Percentiles rank a stretch among this genome's conserved stretches.
phyloP scores from a whole-genome alignment of 2,797 vertebrate genomes.

The Rhadinocentrus ornatus region DNA sequence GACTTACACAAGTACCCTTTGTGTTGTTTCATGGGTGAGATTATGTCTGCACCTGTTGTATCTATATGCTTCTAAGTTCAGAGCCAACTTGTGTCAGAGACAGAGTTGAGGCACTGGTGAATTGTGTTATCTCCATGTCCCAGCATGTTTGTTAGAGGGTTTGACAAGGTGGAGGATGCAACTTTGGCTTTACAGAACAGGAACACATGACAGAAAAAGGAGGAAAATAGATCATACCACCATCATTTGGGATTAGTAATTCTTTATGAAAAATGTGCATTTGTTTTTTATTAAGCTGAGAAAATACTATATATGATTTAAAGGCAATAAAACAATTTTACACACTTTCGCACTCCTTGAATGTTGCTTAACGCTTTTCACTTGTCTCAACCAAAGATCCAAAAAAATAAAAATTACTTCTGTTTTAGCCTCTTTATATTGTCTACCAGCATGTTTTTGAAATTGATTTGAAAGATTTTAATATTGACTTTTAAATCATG shows the following conservation, averaged over 20 bases:
- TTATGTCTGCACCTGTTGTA: slow-evolving; percentile 1
- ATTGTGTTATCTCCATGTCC: background rate
- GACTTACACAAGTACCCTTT: slow-evolving; percentile 16
- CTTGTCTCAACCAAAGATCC: too few relatives aligned
- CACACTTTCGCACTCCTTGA: too few relatives aligned
- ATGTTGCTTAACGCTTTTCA: too few relatives aligned
- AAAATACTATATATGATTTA: too few relatives aligned
- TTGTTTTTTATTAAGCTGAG: too few relatives aligned
- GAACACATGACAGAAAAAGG: background rate
- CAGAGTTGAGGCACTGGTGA: background rate
- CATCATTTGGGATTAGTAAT: background rate
- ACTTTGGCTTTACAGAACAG: background rate
- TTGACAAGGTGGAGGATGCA: background rate
- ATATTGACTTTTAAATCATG: too few relatives aligned
- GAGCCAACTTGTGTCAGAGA: background rate
- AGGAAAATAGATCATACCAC: background rate
- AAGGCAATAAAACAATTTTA: too few relatives aligned
- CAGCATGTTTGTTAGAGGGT: background rate
- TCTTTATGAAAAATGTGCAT: too few relatives aligned
- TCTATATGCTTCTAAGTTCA: slow-evolving; percentile 10
- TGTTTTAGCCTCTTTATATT: too few relatives aligned
- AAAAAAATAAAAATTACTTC: too few relatives aligned
- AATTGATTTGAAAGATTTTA: too few relatives aligned
- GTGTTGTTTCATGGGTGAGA: slow-evolving; percentile 4
- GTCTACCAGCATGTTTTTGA: too few relatives aligned